Base-by-base conservation (phyloP, 2,888 invertebrate species). In the Carabus problematicus region DNA sequence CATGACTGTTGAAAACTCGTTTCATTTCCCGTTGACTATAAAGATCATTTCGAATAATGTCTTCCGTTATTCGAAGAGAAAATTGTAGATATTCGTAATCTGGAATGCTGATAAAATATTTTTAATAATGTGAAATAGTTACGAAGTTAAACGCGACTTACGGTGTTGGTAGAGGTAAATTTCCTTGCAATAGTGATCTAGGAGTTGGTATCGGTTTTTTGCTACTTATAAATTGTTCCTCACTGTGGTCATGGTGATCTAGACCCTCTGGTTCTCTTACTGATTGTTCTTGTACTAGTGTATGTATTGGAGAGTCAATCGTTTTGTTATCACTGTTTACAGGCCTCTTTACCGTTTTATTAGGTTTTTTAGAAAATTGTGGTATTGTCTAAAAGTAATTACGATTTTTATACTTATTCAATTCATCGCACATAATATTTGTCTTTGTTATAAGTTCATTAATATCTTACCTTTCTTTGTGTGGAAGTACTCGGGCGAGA, bases 11-110 rank as follows among this genome's bases (percentile, higher is more conserved):
- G 71, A 86, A 85, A 1, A 87, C 81, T 61, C 78, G 78, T 72
- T 82, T 80, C 69, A 88, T 80, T 71, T 85, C 85, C 59, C 80
- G 79, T 73, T 85, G 85, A 1, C 82, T 83, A 72, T 85, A 86
- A 19, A 84, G 78, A 64, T 84, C 84, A 75, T 83, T 82, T 42
- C 80, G 76, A 55, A 87, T 82, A 70, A 87, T 85, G 73, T 87
- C 87, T 74, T 84, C 84, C 0, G 87, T 87, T 43, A 88, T 85
- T 66, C 79, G 73, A 14, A 82, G 71, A 8, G 80, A 74, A 75
- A 82, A 82, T 68, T 79, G 77, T 45, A 80, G 70, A 70, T 81
- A 82, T 69, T 81, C 80, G 54, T 80, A 79, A 56, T 81, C 79
- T 19, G 71, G 61, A 14, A 71, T 56, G 14, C 75, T 75, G 41